Percentiles rank a stretch among this genome's conserved stretches.
Conservation (phyloP, 2,113 vertebrate species). For the Cochlearius cochlearius region DNA sequence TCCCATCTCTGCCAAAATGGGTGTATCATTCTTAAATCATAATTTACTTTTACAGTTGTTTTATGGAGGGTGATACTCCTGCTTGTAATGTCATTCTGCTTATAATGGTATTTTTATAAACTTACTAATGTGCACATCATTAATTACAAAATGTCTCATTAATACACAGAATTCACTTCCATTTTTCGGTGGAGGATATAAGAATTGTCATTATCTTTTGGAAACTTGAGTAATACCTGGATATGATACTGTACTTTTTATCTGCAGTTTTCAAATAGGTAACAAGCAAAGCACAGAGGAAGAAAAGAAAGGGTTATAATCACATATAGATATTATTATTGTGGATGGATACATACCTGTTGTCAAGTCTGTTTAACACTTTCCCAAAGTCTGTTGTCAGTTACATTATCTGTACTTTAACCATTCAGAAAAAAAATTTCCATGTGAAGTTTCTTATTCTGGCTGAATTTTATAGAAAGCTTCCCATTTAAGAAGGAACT, state of each 20-base stretch:
- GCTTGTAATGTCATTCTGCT: not conserved
- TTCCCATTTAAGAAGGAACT: not conserved
- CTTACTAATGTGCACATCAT: not conserved
- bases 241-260: not conserved
- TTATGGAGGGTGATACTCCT: not conserved
- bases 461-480: not conserved
- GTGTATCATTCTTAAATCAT: not conserved
- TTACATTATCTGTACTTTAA: not conserved
- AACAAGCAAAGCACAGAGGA: not conserved
- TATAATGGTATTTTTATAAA: not conserved
- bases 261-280: not conserved
- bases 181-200: not conserved
- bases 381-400: not conserved
- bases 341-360: not conserved
- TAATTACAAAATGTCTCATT: not conserved
- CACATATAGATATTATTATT: not conserved
- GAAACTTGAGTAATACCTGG: not conserved
- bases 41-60: not conserved
- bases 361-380: not conserved
- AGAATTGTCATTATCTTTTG: not conserved
- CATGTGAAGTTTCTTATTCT: not conserved
- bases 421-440: not conserved
- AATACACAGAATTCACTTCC: not conserved
- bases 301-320: not conserved
- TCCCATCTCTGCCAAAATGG: not conserved